Evolutionary conservation across 2,888 invertebrate genomes (phyloP).

Genomic region (Mesorhabditis spiculigera): DNA sequence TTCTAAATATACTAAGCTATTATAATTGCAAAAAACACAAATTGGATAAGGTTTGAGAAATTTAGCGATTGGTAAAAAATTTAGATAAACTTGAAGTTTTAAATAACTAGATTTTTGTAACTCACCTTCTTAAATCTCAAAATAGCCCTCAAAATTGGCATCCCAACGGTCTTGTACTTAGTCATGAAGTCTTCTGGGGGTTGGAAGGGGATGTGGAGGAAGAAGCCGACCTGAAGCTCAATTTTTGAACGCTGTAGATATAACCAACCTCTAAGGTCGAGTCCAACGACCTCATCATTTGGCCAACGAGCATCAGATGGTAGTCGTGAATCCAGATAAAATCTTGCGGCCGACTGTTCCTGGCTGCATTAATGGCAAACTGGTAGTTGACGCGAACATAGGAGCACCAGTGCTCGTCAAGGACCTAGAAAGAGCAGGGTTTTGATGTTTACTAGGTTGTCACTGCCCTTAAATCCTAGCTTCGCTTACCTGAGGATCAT

Average conservation of each 20-base stretch:
- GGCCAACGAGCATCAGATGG: conserved; percentile 50
- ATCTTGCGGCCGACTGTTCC: conserved; percentile 49
- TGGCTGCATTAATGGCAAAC: conserved; percentile 48
- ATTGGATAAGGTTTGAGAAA: background rate
- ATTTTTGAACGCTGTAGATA: background rate
- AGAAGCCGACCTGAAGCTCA: conserved; percentile 43
- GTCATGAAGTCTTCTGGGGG: conserved; percentile 49
- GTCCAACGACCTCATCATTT: conserved; percentile 49
- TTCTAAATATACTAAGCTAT: background rate
- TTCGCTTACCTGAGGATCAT: conserved; percentile 27
- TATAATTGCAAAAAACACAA: too few species aligned
- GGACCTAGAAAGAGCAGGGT: conserved; percentile 17
- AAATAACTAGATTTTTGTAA: background rate
- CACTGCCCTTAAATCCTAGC: background rate
- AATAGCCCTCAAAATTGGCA: conserved; percentile 44
- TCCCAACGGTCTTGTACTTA: conserved; percentile 43
- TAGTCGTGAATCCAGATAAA: conserved; percentile 56
- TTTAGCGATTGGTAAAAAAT: background rate
- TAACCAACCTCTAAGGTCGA: conserved; percentile 39
- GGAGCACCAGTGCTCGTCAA: conserved; percentile 47
- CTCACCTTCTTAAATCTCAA: conserved; percentile 44
- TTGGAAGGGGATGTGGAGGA: conserved; percentile 52
- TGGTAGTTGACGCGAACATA: conserved; percentile 52
- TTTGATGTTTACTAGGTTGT: too few species aligned
- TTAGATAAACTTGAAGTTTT: background rate